Conservation (phyloP, 1,140 invertebrate genomes). For the Pinna nobilis region DNA sequence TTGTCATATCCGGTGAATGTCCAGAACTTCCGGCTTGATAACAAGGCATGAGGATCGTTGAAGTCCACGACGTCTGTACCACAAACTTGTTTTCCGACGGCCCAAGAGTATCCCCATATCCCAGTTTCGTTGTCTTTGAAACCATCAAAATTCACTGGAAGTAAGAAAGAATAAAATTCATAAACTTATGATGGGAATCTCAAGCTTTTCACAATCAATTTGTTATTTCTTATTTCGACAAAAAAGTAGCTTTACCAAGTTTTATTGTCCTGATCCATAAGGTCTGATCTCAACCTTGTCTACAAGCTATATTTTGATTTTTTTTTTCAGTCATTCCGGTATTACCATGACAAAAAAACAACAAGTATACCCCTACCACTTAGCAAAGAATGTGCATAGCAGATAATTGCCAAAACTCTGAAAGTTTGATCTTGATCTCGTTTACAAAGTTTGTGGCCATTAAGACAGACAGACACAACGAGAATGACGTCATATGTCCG, state of each 20-base stretch:
- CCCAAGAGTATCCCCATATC: conserved; percentile 50
- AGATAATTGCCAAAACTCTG: too few species aligned
- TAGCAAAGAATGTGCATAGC: too few species aligned
- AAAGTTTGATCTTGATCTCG: too few species aligned
- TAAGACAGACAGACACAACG: too few species aligned
- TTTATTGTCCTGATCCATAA: not conserved
- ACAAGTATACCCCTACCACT: too few species aligned
- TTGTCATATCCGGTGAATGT: conserved; percentile 35
- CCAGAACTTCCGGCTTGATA: conserved; percentile 28
- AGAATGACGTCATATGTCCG: too few species aligned
- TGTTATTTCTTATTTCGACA: not conserved
- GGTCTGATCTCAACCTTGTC: not conserved
- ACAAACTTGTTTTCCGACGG: conserved; percentile 37
- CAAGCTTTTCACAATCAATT: too few species aligned
- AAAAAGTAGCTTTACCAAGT: not conserved
- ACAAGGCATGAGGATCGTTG: conserved; percentile 38
- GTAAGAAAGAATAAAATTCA: not conserved
- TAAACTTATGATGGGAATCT: too few species aligned
- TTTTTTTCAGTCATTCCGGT: too few species aligned
- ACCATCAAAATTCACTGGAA: conserved; percentile 46
- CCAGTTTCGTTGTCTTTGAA: conserved; percentile 49
- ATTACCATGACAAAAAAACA: too few species aligned
- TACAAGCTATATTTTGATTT: not conserved
- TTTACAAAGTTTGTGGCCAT: too few species aligned
- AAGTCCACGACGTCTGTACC: conserved; percentile 23